These are phyloP conservation scores for Orthonychiurus folsomi DNA, from an alignment of 2,888 invertebrate genomes.

Conservation along the genomic window DNA sequence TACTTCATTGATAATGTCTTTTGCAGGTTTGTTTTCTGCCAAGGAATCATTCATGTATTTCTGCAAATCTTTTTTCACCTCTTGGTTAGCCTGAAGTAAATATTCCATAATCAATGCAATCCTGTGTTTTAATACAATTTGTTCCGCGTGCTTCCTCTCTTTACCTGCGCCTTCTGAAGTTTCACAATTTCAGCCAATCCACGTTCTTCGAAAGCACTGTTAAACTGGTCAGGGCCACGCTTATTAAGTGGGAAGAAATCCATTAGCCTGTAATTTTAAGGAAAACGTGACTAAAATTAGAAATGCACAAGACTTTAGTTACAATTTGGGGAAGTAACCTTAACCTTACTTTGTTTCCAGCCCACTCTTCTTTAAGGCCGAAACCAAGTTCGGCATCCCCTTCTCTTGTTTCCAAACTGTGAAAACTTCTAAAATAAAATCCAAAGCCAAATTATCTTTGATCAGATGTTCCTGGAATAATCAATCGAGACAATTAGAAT, in stretches of 20 bases:
- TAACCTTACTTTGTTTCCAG: constrained; percentile 52
- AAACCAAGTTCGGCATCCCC: constrained; percentile 73
- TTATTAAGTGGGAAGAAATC: constrained; percentile 92
- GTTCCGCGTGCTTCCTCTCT: background rate
- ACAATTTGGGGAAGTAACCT: background rate
- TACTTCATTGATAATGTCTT: constrained; percentile 75
- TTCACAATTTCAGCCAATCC: constrained; percentile 66
- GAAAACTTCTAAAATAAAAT: constrained; percentile 88
- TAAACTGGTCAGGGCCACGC: constrained; percentile 79
- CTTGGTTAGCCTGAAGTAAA: constrained; percentile 59
- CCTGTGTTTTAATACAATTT: background rate
- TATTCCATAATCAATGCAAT: constrained; percentile 1
- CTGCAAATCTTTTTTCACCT: constrained; percentile 70
- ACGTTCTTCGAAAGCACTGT: constrained; percentile 66
- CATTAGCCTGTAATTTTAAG: constrained; percentile 63
- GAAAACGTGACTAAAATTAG: background rate
- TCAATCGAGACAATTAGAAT: constrained; percentile 7
- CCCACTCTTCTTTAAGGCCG: constrained; percentile 77
- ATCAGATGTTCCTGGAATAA: constrained; percentile 67
- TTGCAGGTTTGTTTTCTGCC: constrained; percentile 72
- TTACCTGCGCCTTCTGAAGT: constrained; percentile 50
- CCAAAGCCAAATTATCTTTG: constrained; percentile 86
- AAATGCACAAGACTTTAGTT: no score
- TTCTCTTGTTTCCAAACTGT: constrained; percentile 83
- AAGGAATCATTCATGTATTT: constrained; percentile 70